Percentiles rank a stretch among this genome's conserved stretches.
Evolutionary conservation across 2,797 vertebrate genomes (phyloP).

Genomic region (Buphagus erythrorhynchus): DNA sequence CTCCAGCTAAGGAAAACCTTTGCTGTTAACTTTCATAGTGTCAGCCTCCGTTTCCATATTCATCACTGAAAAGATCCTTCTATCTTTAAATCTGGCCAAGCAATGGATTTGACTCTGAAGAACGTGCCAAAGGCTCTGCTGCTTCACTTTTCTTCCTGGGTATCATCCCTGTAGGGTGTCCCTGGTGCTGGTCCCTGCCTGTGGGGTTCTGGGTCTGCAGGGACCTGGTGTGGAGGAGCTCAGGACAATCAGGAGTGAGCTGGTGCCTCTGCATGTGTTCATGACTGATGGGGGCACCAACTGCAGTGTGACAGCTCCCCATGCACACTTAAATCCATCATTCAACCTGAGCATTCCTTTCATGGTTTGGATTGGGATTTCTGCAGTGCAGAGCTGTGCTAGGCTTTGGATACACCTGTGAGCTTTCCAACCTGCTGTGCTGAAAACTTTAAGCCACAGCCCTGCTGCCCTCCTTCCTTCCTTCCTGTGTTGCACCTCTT

Average conservation of each 20-base stretch:
- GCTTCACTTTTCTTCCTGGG: not conserved
- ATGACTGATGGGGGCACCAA: fast-evolving
- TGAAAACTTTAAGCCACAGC: not conserved
- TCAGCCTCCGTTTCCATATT: not conserved
- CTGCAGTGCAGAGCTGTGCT: not conserved
- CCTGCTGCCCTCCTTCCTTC: not conserved
- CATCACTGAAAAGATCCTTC: no score
- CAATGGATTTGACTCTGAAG: not conserved
- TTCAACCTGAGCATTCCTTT: fast-evolving
- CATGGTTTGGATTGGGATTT: fast-evolving
- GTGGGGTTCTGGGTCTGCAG: not conserved
- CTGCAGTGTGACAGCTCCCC: not conserved
- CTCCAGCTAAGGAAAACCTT: not conserved
- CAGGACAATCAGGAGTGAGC: not conserved
- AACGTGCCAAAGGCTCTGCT: not conserved
- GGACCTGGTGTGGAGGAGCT: not conserved
- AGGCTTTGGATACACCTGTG: fast-evolving
- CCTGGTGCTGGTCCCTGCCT: not conserved
- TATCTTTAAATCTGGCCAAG: not conserved
- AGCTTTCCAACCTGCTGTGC: not conserved
- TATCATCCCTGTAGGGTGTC: not conserved
- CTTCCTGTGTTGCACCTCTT: not conserved
- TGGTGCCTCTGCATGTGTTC: fast-evolving
- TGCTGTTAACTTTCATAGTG: fast-evolving
- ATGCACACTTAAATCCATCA: fast-evolving